Evolutionary conservation across 1,140 invertebrate species (phyloP).

Genomic region (Drosophila azteca): DNA sequence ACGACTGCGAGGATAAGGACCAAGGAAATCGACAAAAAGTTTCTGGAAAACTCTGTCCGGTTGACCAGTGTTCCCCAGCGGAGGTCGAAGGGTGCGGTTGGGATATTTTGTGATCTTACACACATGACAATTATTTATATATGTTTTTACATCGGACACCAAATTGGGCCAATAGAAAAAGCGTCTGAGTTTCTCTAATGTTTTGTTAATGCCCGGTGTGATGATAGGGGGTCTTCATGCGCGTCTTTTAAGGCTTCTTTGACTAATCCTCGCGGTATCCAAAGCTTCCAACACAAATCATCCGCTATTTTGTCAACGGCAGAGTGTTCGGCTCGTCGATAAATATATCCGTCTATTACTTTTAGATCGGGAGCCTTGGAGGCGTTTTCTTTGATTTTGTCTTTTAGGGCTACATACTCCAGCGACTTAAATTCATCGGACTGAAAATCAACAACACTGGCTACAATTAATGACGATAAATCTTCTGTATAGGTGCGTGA

Average conservation of each 20-base stretch:
- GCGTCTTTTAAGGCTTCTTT: neutral
- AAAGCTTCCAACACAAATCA: constrained; percentile 10
- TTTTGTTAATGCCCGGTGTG: constrained; percentile 6
- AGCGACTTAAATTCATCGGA: neutral
- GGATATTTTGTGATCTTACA: too few species aligned
- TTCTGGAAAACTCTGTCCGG: too few species aligned
- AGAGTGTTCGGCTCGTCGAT: constrained; percentile 3
- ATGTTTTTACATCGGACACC: neutral
- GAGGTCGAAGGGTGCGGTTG: too few species aligned
- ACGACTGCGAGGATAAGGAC: too few species aligned
- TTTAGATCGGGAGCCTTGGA: constrained; percentile 1
- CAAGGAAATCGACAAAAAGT: too few species aligned
- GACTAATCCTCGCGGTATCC: constrained; percentile 5
- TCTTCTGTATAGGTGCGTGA: constrained; percentile 11
- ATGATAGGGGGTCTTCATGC: neutral
- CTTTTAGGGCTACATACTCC: too few species aligned
- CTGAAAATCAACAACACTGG: neutral
- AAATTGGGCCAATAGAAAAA: constrained; percentile 16
- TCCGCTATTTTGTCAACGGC: constrained; percentile 1
- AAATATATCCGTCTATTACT: constrained; percentile 1
- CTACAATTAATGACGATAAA: neutral
- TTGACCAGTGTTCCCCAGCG: too few species aligned
- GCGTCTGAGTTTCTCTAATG: neutral
- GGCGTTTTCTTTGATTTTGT: too few species aligned
- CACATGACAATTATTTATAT: too few species aligned